Evolutionary conservation across 2,888 invertebrate species (phyloP), one percentile per base, ranked within the genome.

Genomic region (Orgyia antiqua): DNA sequence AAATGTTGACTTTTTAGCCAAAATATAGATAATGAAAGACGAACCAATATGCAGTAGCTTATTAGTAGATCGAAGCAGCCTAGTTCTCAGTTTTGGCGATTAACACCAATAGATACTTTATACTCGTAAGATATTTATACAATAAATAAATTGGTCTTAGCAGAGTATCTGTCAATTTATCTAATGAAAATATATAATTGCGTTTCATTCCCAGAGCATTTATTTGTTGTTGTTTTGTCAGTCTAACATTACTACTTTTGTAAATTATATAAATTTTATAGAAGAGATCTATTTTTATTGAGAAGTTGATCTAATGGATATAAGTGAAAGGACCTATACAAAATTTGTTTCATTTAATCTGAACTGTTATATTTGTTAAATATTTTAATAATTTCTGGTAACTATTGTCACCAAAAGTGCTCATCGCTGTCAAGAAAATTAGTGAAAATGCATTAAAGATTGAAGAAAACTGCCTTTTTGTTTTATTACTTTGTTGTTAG

Each of bases 401-500:
- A 75, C 84, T 86, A 80, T 82, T 89, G 89, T 89, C 89, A 89
- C 90, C 89, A 88, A 89, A 90, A 89, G 89, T 90, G 90, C 90
- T 90, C 90, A 89, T 88, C 88, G 89, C 89, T 89, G 88, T 89
- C 89, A 83, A 86, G 79, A 86, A 84, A 83, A 80, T 86, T 87
- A 87, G 86, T 76, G 70, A 86, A 87, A 86, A 82, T 82, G 87
- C 87, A 87, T 87, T 87, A 87, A 87, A 87, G 79, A 82, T 83
- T 78, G 84, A 82, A 75, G 82, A 83, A 77, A 83, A 77, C 62
- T 41, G 67, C 39, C 28, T 41, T 27, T 40, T 68, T 63, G 73
- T 80, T 77, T 79, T 44, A 49, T 48, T 48, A 6, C n/a, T 4
- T 20, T n/a, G n/a, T n/a, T n/a, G n/a, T n/a, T n/a, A n/a, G n/a